Conservation (phyloP, 2,888 invertebrate species). For the Lapara coniferarum region DNA sequence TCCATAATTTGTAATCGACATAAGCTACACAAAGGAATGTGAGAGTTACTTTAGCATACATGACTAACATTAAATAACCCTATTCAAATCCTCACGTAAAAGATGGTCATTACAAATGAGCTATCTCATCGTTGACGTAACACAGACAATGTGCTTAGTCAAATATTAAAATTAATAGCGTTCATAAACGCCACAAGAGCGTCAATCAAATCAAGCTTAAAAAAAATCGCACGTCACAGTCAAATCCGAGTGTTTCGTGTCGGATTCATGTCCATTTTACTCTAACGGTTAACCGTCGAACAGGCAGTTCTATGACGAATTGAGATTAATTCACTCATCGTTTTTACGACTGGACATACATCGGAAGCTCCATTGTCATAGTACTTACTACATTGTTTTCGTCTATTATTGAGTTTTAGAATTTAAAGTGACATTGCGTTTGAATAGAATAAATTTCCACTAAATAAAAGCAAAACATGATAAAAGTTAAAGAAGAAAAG, state of each 20-base stretch:
- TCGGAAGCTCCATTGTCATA: constrained; percentile 4
- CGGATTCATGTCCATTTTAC: constrained; percentile 26
- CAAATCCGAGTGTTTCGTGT: constrained; percentile 27
- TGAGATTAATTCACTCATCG: constrained; percentile 46
- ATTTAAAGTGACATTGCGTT: too few relatives aligned
- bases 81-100: constrained; percentile 5
- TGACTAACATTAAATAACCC: background rate
- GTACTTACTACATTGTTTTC: background rate
- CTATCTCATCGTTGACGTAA: constrained; percentile 12
- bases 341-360: constrained; percentile 32
- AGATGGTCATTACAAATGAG: background rate
- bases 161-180: constrained; percentile 19
- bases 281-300: constrained; percentile 27
- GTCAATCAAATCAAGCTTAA: constrained; percentile 11
- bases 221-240: constrained; percentile 26
- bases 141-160: constrained; percentile 5
- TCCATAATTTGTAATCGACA: too few relatives aligned
- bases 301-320: constrained; percentile 43
- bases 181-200: constrained; percentile 1
- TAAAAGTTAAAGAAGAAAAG: too few relatives aligned
- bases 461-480: too few relatives aligned
- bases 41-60: background rate
- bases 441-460: too few relatives aligned
- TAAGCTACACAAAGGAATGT: background rate
- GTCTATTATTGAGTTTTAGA: background rate